Conservation (phyloP, 2,113 vertebrate species). For the Datnioides undecimradiatus region DNA sequence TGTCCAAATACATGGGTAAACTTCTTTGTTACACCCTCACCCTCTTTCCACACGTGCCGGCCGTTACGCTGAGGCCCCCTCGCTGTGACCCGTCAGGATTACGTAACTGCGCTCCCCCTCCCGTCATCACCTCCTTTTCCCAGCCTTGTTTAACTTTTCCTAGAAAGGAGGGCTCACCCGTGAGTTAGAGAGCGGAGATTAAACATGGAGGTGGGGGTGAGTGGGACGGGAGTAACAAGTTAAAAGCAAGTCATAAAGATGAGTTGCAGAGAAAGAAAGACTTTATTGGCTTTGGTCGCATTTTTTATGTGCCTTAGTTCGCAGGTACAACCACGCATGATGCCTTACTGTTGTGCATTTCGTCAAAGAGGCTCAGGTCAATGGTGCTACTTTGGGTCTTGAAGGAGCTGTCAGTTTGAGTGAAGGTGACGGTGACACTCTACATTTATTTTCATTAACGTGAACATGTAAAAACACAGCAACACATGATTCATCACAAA, state of each 20-base stretch:
- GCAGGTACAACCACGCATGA: not conserved
- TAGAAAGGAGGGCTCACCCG: conserved; percentile 49
- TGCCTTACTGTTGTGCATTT: not conserved
- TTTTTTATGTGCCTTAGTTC: not conserved
- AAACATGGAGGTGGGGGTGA: not conserved
- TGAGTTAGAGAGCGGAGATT: conserved; percentile 18
- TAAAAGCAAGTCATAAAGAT: not conserved
- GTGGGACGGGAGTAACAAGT: not conserved
- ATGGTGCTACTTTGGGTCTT: not conserved
- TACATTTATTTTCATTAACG: not conserved
- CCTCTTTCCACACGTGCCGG: not conserved
- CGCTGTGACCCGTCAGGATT: conserved; percentile 43
- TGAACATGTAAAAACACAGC: not conserved
- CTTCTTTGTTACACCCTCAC: conserved; percentile 4
- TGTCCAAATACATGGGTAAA: not conserved
- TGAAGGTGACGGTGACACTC: too few relatives aligned
- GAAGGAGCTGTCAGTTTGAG: not conserved
- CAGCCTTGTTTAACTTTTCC: conserved; percentile 51
- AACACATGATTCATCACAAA: not conserved
- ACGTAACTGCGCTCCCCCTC: conserved; percentile 42
- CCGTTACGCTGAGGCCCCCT: conserved; percentile 5
- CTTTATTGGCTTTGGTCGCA: not conserved
- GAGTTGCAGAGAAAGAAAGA: not conserved
- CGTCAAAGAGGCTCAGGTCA: not conserved
- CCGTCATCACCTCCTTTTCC: conserved; percentile 23